Evolutionary conservation across 2,113 vertebrate species (phyloP).

Genomic region (Anhinga anhinga): DNA sequence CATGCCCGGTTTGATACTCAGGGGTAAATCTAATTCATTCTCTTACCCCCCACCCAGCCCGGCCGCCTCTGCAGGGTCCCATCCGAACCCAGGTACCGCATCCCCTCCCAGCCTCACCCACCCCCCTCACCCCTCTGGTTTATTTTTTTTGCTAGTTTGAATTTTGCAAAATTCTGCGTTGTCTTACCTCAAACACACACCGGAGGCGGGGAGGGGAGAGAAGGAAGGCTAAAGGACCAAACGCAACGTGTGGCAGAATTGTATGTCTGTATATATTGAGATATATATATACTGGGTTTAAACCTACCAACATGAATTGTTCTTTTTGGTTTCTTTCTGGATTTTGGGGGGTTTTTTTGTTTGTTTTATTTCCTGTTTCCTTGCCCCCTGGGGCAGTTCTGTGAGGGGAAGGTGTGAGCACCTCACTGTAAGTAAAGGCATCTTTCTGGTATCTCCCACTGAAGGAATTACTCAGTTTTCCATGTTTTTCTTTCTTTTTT

Average conservation of each 20-base stretch:
- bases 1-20: neutral
- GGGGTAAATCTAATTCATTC: neutral
- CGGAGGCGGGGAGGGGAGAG: neutral
- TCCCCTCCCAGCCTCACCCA: neutral
- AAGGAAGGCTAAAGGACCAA: constrained; percentile 47
- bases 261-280: constrained; percentile 69
- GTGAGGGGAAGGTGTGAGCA: neutral
- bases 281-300: constrained; percentile 42
- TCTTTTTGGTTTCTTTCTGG: neutral
- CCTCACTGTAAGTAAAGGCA: neutral
- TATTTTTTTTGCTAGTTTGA: neutral
- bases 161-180: neutral
- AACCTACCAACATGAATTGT: neutral
- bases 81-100: neutral
- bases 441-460: constrained; percentile 24
- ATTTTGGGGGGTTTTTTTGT: neutral
- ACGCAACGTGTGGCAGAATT: constrained; percentile 3
- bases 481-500: neutral
- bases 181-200: constrained; percentile 51
- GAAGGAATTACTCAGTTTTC: neutral
- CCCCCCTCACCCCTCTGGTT: neutral
- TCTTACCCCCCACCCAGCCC: neutral
- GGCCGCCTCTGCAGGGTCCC: neutral
- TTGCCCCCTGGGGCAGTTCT: neutral
- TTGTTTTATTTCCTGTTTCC: neutral